Evolutionary conservation across 2,888 invertebrate species (phyloP).

Genomic region (Pycnomerus fuliginosus): DNA sequence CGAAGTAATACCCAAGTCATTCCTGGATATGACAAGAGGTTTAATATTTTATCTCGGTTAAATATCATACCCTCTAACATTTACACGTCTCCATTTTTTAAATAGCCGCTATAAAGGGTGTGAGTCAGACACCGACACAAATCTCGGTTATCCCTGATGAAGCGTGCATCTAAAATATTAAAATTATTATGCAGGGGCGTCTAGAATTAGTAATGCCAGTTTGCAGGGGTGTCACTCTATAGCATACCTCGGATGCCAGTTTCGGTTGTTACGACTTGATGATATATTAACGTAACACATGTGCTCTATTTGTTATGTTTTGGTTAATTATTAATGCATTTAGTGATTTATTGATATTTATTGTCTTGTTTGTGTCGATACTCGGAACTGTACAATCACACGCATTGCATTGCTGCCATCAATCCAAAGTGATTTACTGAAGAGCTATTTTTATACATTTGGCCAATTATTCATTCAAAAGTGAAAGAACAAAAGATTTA

Average conservation of each 20-base stretch:
- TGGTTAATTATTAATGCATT: conserved; percentile 34
- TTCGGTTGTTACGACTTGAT: conserved; percentile 17
- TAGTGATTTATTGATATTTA: conserved; percentile 22
- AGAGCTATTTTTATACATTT: too few species aligned
- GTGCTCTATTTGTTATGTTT: conserved; percentile 40
- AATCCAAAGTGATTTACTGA: too few species aligned
- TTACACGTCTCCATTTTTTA: conserved; percentile 15
- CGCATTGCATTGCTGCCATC: too few species aligned
- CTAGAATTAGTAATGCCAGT: conserved; percentile 21
- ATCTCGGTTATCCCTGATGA: conserved; percentile 24
- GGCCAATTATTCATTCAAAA: too few species aligned
- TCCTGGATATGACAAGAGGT: conserved; percentile 10
- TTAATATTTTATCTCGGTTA: conserved; percentile 14
- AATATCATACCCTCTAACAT: conserved; percentile 5
- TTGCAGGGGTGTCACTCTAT: conserved; percentile 20
- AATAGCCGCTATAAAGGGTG: conserved; percentile 14
- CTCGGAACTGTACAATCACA: too few species aligned
- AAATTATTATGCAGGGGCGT: conserved; percentile 18
- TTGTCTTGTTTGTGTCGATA: conserved; percentile 7
- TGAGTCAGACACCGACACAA: conserved; percentile 22
- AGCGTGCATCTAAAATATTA: conserved; percentile 24
- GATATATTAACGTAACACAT: conserved; percentile 32
- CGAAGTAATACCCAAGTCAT: too few species aligned
- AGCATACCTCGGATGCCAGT: conserved; percentile 18
- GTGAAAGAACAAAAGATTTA: too few species aligned